These are phyloP conservation scores for Daboia siamensis DNA, from an alignment of 2,113 vertebrate species.

Conservation along the genomic window DNA sequence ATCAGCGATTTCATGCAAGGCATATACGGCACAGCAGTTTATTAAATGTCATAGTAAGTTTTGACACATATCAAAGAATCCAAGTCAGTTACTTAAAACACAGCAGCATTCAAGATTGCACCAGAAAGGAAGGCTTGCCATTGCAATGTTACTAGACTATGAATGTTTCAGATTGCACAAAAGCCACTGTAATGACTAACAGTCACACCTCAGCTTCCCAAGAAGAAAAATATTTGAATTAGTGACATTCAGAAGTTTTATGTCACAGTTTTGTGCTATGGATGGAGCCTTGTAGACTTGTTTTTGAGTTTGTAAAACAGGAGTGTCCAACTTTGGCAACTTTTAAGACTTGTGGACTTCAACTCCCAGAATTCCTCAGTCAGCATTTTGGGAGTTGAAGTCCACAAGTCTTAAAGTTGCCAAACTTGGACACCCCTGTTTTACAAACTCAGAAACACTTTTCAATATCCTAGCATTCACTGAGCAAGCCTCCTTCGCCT, in stretches of 20 bases:
- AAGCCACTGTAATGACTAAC: constrained; percentile 36
- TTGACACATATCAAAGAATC: constrained; percentile 65
- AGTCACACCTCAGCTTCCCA: constrained; percentile 53
- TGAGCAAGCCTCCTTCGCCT: not conserved
- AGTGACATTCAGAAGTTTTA: constrained; percentile 48
- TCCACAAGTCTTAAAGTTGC: not conserved
- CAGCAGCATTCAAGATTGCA: constrained; percentile 47
- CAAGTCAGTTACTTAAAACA: constrained; percentile 45
- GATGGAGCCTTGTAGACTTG: constrained; percentile 9
- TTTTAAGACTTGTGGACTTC: not conserved
- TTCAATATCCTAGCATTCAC: constrained; percentile 36
- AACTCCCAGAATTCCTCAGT: not conserved
- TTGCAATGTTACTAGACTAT: constrained; percentile 50
- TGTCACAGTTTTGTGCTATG: constrained; percentile 4
- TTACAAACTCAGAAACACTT: constrained; percentile 41
- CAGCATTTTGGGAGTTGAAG: not conserved
- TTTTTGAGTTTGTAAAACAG: not conserved
- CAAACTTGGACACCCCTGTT: not conserved
- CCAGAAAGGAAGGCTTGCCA: constrained; percentile 38
- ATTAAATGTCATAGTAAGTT: constrained; percentile 59
- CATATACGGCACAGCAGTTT: constrained; percentile 63
- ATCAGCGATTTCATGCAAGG: constrained; percentile 39
- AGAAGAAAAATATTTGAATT: constrained; percentile 65
- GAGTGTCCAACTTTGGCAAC: not conserved
- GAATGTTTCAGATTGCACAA: constrained; percentile 51